A percentile compares a stretch with the other conserved stretches of the same genome.
These are phyloP conservation scores for Drosophila burlai DNA, from an alignment of 1,140 invertebrate genomes.

Conservation along the genomic window DNA sequence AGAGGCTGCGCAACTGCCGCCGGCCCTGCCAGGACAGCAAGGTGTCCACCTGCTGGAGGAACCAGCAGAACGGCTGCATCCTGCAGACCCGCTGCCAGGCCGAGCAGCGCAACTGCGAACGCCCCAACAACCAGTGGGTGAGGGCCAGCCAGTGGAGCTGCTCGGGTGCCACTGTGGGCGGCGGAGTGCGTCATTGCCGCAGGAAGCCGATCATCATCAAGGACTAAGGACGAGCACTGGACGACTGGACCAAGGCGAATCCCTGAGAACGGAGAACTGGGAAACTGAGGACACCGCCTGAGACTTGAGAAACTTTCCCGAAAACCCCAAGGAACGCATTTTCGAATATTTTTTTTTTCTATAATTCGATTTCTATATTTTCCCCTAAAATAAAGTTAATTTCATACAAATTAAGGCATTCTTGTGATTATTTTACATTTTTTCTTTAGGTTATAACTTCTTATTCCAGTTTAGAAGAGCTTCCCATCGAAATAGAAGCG, in stretches of 20 bases:
- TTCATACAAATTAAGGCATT: not conserved
- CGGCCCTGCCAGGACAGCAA: constrained; percentile 36
- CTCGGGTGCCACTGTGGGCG: not conserved
- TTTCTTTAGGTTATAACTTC: not conserved
- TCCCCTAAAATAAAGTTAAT: not conserved
- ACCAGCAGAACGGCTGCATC: constrained; percentile 25
- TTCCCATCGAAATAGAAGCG: not conserved
- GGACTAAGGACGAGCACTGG: constrained; percentile 3
- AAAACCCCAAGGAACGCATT: not conserved
- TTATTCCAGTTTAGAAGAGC: not conserved
- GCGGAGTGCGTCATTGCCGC: constrained; percentile 28
- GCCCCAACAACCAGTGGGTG: constrained; percentile 28
- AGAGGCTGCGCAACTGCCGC: constrained; percentile 32
- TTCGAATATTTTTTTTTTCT: not conserved
- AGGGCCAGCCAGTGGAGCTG: constrained; percentile 33
- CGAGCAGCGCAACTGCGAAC: constrained; percentile 30
- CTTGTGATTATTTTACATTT: not conserved
- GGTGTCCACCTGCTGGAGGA: constrained; percentile 45
- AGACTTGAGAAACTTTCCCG: not conserved
- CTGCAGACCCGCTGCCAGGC: constrained; percentile 46
- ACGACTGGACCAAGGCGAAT: no score
- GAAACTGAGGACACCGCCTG: not conserved
- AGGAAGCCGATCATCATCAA: constrained; percentile 15
- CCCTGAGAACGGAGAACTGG: not conserved
- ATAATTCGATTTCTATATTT: not conserved